These are phyloP conservation scores for Bruchidius siliquastri DNA, from an alignment of 2,888 invertebrate genomes.

Conservation along the genomic window DNA sequence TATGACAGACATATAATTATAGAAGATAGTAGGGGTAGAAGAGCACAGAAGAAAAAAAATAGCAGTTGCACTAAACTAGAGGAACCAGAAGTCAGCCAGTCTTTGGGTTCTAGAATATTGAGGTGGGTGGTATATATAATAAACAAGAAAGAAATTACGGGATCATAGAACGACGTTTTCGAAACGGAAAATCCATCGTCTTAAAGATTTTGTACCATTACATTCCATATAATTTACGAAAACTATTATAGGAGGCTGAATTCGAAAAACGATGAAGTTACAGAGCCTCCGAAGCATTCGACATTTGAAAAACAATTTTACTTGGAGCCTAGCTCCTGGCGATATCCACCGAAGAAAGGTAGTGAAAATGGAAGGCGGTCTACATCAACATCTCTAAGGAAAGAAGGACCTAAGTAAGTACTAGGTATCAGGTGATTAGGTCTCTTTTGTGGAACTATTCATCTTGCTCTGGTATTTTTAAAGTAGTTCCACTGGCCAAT, in stretches of 20 bases:
- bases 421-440: not conserved
- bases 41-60: conserved; percentile 56
- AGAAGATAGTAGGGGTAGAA: conserved; percentile 75
- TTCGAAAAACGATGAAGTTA: conserved; percentile 62
- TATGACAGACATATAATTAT: conserved; percentile 89
- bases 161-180: no score
- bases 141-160: not conserved
- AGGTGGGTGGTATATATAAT: conserved; percentile 48
- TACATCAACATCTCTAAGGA: not conserved
- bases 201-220: no score
- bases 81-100: conserved; percentile 48
- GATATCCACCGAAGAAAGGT: conserved; percentile 17
- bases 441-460: no score
- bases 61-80: conserved; percentile 53
- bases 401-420: not conserved
- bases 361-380: not conserved
- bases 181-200: no score
- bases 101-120: conserved; percentile 63
- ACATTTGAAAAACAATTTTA: conserved; percentile 34
- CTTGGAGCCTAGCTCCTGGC: conserved; percentile 16
- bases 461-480: no score
- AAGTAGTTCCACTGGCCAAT: no score
- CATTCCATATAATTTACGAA: no score
- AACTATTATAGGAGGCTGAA: conserved; percentile 55
- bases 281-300: conserved; percentile 26